Base-by-base conservation (phyloP, 2,797 vertebrate species). In the Tenualosa thibaudeaui region DNA sequence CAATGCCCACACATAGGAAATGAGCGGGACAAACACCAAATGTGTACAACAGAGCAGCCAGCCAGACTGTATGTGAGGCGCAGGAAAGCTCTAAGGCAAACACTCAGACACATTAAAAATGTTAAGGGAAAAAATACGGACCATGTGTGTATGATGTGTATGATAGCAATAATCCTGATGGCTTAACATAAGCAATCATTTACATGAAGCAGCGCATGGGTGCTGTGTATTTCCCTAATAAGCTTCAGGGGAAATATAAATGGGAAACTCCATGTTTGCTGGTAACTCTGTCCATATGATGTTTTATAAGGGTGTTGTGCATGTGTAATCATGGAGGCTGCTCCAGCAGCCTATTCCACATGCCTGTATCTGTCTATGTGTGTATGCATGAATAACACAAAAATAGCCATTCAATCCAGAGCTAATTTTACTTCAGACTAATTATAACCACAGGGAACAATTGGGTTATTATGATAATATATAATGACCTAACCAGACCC, bases 1-100 rank as follows among this genome's bases (percentile, higher is more conserved):
- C 91, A 96, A 96, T 94, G 96, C 96, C 95, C 95, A 94, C 91
- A 94, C 94, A 95, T 94, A 91, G 95, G 95, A 95, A 95, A 95
- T 93, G 95, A 94, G 95, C 94, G 94, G 95, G 95, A 96, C 94
- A 93, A 90, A 94, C 92, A 95, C 92, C 93, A 96, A 97, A 97
- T 93, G 94, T 96, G 94, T 95, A 94, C 89, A 91, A 94, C 96
- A 95, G 96, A 95, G 92, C 94, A 95, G 95, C 96, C 95, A 96
- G 95, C 90, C 85, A 84, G 94, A 94, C 95, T 93, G 68, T 43
- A 89, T 95, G 93, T 94, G 93, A 94, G 95, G 93, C 93, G 95
- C 94, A 96, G 94, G 96, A 95, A 93, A 94, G 92, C 96, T 96
- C 92, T 93, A 62, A 92, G 93, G 92, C 91, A 91, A 89, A 88